Conservation (phyloP, 1,140 invertebrate genomes). For the Leguminivora glycinivorella region DNA sequence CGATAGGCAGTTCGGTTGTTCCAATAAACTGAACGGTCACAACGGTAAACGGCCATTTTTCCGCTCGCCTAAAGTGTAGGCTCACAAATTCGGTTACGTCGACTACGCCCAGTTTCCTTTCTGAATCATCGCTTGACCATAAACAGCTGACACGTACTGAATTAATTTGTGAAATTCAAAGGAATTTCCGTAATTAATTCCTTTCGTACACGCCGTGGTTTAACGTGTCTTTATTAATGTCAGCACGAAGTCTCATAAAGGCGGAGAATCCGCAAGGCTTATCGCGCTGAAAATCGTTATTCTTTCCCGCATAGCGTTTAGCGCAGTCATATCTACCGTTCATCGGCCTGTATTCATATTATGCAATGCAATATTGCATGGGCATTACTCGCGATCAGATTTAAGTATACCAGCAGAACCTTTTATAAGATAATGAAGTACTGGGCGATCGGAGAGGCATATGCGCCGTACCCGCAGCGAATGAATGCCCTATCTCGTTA, state of each 20-base stretch:
- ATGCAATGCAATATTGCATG: constrained; percentile 31
- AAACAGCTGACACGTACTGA: constrained; percentile 5
- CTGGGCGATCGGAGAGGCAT: not conserved
- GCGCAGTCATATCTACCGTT: constrained; percentile 32
- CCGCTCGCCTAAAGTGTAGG: constrained; percentile 15
- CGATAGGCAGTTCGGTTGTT: constrained; percentile 10
- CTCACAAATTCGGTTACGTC: constrained; percentile 21
- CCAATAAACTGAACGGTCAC: constrained; percentile 21
- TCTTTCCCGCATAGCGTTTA: constrained; percentile 29
- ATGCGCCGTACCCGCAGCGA: constrained; percentile 2
- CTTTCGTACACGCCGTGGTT: not conserved
- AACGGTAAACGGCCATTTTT: constrained; percentile 18
- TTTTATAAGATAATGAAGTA: constrained; percentile 7
- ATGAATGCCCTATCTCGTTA: constrained; percentile 23
- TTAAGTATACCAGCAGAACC: constrained; percentile 5
- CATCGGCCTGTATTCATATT: constrained; percentile 30
- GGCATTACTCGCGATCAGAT: not conserved
- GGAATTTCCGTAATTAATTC: constrained; percentile 19
- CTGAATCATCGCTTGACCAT: constrained; percentile 23
- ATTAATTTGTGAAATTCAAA: not conserved
- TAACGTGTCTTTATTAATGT: not conserved
- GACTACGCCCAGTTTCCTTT: constrained; percentile 22
- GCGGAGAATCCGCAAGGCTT: constrained; percentile 13
- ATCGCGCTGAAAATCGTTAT: constrained; percentile 13
- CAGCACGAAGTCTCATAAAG: not conserved